Evolutionary conservation across 1,140 invertebrate species (phyloP), one percentile per base, ranked within the genome.

Genomic region (Drosophila ironensis): DNA sequence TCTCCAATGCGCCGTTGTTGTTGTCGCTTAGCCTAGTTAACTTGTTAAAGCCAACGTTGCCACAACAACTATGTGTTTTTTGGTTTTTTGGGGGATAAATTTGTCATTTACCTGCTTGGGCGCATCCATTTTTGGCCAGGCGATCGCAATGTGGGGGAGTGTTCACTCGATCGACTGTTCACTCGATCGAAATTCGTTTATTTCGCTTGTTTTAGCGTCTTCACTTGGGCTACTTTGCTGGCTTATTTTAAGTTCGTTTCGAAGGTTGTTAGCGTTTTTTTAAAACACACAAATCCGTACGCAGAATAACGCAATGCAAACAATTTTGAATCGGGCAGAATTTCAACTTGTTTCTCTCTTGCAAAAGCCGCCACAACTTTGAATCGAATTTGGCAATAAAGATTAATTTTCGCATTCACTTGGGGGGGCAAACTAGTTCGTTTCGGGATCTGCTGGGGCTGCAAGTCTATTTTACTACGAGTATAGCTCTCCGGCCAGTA

Each of bases 31-130:
- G 77, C 69, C 78, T 74, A 86, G 61, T 78, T 84, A 86, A 61
- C 44, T 73, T 72, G 77, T 68, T 53, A 33, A 37, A 69, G 33
- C 30, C 28, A 44, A 28, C 38, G 53, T 48, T 59, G 66, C 51
- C 54, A 45, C 60, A 68, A 47, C 57, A 42, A 40, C 41, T 40
- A 30, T 51, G 24, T 53, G 17, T 30, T 60, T 75, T 72, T 68
- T 70, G 46, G 24, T 59, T 54, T 64, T 50, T 66, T 64, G 45
- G 52, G 30, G 59, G 41, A 59, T 76, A 38, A 53, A 35, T 74
- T 61, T 66, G 40, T 67, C 53, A 54, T 72, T 86, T 84, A 84
- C 80, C 80, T 84, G 80, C 76, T 84, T 84, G 38, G 71, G 66
- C 70, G 80, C 81, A 74, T 86, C 80, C 80, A 64, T 71, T 70